A percentile compares a stretch with the other conserved stretches of the same genome.
phyloP scores from a whole-genome alignment of 2,113 vertebrate genomes.

The Formicarius rufipectus region DNA sequence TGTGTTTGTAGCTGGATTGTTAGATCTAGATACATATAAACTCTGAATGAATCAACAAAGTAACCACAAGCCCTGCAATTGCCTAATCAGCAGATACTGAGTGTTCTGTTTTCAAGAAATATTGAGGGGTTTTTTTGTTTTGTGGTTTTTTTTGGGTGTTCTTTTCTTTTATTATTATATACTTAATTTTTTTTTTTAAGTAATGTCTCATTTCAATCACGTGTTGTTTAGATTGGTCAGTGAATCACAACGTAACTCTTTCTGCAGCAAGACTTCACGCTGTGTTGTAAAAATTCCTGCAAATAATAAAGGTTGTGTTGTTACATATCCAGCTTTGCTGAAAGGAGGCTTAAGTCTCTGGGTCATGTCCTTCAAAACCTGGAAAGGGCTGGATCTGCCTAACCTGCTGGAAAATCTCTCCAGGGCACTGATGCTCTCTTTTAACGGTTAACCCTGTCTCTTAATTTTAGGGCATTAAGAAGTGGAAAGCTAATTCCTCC shows the following conservation, averaged over 20 bases:
- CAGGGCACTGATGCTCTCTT: conserved; percentile 18
- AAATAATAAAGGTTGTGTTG: background rate
- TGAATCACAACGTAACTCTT: background rate
- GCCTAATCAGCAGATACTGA: background rate
- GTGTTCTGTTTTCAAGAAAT: background rate
- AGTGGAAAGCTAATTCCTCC: background rate
- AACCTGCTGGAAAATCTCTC: conserved; percentile 53
- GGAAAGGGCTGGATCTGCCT: conserved; percentile 17
- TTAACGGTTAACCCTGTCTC: background rate
- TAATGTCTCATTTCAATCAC: background rate
- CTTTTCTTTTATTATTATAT: no score
- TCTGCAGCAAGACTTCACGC: background rate
- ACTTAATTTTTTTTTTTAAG: background rate
- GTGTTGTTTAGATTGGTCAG: background rate
- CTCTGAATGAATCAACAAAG: background rate
- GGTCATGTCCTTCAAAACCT: conserved; percentile 33
- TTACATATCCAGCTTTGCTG: background rate
- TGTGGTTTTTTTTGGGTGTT: no score
- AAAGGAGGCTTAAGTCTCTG: background rate
- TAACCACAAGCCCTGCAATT: background rate
- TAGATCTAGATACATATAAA: background rate
- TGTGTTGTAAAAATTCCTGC: background rate
- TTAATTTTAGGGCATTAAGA: background rate
- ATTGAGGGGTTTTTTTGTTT: background rate
- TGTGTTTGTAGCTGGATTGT: background rate